Conservation (phyloP, 2,888 invertebrate genomes). For the Drosophila merina region DNA sequence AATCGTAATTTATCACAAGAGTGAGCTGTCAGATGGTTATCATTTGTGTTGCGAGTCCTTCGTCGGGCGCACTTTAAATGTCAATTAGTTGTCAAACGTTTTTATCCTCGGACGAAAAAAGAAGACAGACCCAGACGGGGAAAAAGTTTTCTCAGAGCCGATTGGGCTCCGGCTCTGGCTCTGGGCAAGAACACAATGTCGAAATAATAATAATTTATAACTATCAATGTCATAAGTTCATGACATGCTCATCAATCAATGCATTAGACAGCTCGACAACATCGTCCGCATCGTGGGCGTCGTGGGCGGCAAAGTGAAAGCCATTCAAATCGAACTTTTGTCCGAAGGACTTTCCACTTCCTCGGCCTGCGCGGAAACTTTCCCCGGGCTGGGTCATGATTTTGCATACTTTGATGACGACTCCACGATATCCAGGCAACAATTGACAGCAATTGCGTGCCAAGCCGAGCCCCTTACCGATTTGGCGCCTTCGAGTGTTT, state of each 20-base stretch:
- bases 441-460: slow-evolving; percentile 75
- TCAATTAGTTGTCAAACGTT: slow-evolving; percentile 76
- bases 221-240: slow-evolving; percentile 83
- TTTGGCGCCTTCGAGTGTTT: slow-evolving; percentile 37
- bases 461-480: slow-evolving; percentile 36
- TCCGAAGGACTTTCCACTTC: slow-evolving; percentile 33
- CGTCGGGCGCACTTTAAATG: slow-evolving; percentile 65
- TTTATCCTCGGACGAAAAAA: slow-evolving; percentile 13
- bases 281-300: slow-evolving; percentile 7
- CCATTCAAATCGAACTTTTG: slow-evolving; percentile 33
- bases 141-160: slow-evolving; percentile 7
- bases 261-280: slow-evolving; percentile 69
- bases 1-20: slow-evolving; percentile 53
- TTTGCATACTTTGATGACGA: slow-evolving; percentile 58
- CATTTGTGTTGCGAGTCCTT: slow-evolving; percentile 37
- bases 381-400: slow-evolving; percentile 55
- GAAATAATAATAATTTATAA: slow-evolving; percentile 82
- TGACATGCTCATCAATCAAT: slow-evolving; percentile 83
- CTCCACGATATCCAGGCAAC: slow-evolving; percentile 53
- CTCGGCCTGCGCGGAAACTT: slow-evolving; percentile 33
- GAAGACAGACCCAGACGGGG: not conserved
- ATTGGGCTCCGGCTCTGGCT: slow-evolving; percentile 11
- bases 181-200: slow-evolving; percentile 59
- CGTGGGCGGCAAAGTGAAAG: slow-evolving; percentile 21
- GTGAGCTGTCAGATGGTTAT: slow-evolving; percentile 21